These are phyloP conservation scores for Tokudaia tokunoshimensis DNA, from an alignment of 2,797 vertebrate species.

Conservation along the genomic window DNA sequence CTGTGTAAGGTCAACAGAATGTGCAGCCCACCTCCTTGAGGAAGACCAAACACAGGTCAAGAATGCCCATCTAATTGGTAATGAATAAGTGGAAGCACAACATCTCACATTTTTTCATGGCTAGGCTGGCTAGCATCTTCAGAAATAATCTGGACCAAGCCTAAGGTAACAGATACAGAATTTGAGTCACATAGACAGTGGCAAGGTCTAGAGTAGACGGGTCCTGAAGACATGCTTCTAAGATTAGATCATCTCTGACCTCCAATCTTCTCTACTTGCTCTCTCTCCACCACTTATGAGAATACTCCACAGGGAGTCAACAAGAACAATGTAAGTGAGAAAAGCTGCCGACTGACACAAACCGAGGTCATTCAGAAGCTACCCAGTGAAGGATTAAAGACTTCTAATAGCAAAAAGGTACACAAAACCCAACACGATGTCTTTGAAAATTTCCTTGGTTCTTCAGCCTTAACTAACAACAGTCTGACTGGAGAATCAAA, in stretches of 20 bases:
- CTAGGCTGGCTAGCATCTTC: background rate
- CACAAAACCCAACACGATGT: slow-evolving; percentile 25
- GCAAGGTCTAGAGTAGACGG: background rate
- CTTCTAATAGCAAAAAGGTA: slow-evolving; percentile 3
- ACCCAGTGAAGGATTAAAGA: slow-evolving; percentile 18
- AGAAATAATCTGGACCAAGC: background rate
- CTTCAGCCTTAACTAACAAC: slow-evolving; percentile 24
- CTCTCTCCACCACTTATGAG: slow-evolving; percentile 18
- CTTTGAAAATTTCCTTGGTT: slow-evolving; percentile 39
- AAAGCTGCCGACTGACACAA: background rate
- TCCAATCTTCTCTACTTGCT: background rate
- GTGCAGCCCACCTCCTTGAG: background rate
- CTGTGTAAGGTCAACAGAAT: background rate
- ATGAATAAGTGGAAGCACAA: background rate
- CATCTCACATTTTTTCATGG: background rate
- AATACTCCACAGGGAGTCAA: background rate
- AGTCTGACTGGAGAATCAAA: slow-evolving; percentile 60
- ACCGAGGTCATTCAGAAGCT: background rate
- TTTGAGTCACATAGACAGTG: background rate
- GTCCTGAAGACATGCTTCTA: background rate
- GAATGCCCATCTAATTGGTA: background rate
- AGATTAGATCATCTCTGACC: background rate
- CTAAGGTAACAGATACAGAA: background rate
- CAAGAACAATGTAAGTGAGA: slow-evolving; percentile 22
- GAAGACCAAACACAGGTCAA: background rate